These are phyloP conservation scores for Psilopsiagon aurifrons DNA, from an alignment of 2,113 vertebrate species.

Conservation along the genomic window DNA sequence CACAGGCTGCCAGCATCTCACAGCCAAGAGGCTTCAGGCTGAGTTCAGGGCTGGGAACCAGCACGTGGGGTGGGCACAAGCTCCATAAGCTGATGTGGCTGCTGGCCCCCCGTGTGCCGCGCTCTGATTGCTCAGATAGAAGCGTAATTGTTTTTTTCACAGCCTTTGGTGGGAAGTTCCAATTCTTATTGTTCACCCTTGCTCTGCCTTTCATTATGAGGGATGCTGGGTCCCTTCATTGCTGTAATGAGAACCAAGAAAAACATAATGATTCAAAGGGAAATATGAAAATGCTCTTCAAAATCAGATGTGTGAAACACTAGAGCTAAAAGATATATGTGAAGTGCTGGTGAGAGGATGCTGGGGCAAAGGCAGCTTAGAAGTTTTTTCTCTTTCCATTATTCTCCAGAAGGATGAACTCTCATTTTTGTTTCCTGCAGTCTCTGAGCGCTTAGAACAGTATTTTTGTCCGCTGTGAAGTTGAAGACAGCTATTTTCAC, in stretches of 20 bases:
- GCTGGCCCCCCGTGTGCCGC: not conserved
- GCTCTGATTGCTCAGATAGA: not conserved
- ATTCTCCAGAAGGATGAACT: not conserved
- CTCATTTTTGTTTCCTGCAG: not conserved
- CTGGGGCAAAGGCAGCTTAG: conserved; percentile 22
- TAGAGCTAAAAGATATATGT: not conserved
- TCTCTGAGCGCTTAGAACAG: not conserved
- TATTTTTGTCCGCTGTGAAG: not conserved
- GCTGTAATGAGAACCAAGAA: conserved; percentile 57
- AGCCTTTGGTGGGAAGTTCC: conserved; percentile 45
- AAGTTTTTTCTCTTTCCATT: not conserved
- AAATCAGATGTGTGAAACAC: conserved; percentile 27
- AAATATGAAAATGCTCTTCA: conserved; percentile 46
- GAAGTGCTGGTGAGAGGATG: not conserved
- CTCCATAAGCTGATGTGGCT: not conserved
- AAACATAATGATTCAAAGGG: conserved; percentile 49
- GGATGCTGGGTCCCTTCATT: not conserved
- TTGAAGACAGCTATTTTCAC: not conserved
- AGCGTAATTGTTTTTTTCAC: conserved; percentile 10
- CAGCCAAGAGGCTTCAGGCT: not conserved
- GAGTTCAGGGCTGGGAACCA: conserved; percentile 23
- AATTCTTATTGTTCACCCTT: conserved; percentile 42
- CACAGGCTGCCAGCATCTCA: not conserved
- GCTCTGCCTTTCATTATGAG: conserved; percentile 61
- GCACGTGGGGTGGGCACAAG: not conserved